Evolutionary conservation across 2,888 invertebrate species (phyloP), one percentile per base, ranked within the genome.

Genomic region (Timema cristinae): DNA sequence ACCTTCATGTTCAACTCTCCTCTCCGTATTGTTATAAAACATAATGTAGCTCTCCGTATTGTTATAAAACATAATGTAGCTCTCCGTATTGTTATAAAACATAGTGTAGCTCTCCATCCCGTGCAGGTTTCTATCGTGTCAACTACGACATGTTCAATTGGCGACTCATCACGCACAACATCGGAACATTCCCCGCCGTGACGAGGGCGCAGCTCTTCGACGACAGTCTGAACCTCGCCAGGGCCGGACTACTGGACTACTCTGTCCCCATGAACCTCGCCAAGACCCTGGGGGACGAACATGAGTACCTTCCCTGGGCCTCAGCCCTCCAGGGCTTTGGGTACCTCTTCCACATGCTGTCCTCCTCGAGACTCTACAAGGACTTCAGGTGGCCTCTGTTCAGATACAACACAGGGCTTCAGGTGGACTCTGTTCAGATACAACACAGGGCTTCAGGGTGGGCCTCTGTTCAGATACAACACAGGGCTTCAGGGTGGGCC

Each of bases 201-300:
- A 95, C 95, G 79, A 84, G 96, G 71, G 95, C 94, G 0, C 96
- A 97, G 80, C 84, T 98, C 51, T 85, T 98, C 6, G 95, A 97
- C 77, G 97, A 98, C 80, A 89, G 92, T 0, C 84, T 93, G 82
- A 92, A 91, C 80, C 81, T 94, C 70, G 95, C 94, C 0, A 84
- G 91, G 13, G 89, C 91, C 50, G 92, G 92, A 1, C 75, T 79
- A 70, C 80, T 94, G 52, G 87, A 88, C 47, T 85, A 85, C 74
- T 77, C 83, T 48, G 81, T 83, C 72, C 81, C 86, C 10, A 82
- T 86, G 68, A 79, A 85, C 76, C 80, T 88, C 51, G 82, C 66
- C 7, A 50, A 32, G n/a, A 10, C 50, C 7, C 81, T 91, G 76
- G 84, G 82, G 50, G 81, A 84, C 8, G 83, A 84, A 71, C 81